A percentile compares a stretch with the other conserved stretches of the same genome.
These are phyloP conservation scores for Bombus waltoni DNA, from an alignment of 1,140 invertebrate genomes.

Conservation along the genomic window DNA sequence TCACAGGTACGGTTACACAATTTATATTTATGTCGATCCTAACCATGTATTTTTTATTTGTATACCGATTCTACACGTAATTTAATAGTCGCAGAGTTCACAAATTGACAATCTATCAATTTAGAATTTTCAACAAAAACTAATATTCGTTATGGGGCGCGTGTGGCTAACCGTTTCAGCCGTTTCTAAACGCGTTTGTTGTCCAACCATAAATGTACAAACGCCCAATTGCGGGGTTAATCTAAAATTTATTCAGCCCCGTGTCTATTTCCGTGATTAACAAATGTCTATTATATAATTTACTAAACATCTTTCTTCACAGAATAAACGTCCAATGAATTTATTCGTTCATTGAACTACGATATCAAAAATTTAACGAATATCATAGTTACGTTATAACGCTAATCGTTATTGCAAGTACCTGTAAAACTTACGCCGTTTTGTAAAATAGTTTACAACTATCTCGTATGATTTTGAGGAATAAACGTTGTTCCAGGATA, in stretches of 20 bases:
- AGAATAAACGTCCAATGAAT: neutral
- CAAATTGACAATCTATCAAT: slow-evolving; percentile 27
- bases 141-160: neutral
- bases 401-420: neutral
- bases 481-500: no score
- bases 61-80: neutral
- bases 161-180: neutral
- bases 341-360: neutral
- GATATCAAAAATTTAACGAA: neutral
- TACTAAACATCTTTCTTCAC: neutral
- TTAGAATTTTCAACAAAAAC: slow-evolving; percentile 15
- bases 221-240: neutral
- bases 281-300: neutral
- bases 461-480: no score
- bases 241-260: neutral
- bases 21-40: slow-evolving; percentile 34
- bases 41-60: slow-evolving; percentile 17
- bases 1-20: neutral
- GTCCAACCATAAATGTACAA: neutral
- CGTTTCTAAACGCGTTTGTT: neutral
- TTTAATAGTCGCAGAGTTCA: slow-evolving; percentile 19
- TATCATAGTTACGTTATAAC: neutral
- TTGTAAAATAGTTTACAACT: no score
- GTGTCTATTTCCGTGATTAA: neutral
- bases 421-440: neutral